Percentiles rank a stretch among this genome's conserved stretches.
These are phyloP conservation scores for Ctenodactylus gundi DNA, from an alignment of 2,113 vertebrate species.

Conservation along the genomic window DNA sequence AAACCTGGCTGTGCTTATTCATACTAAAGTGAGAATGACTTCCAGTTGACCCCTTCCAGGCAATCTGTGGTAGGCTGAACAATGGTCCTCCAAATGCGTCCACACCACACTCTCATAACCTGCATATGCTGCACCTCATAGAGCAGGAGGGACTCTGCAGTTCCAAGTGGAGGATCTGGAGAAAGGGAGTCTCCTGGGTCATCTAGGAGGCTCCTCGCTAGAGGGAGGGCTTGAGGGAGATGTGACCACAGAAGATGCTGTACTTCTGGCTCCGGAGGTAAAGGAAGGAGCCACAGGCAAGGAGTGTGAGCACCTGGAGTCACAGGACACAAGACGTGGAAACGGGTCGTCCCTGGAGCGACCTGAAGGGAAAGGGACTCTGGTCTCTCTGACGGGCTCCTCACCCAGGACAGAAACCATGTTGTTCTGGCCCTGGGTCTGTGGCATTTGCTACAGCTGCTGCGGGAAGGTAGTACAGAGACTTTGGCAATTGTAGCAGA, in stretches of 20 bases:
- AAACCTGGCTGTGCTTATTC: not conserved
- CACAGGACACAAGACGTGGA: not conserved
- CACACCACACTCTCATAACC: not conserved
- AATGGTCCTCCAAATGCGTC: not conserved
- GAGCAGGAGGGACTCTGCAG: not conserved
- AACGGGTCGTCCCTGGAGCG: not conserved
- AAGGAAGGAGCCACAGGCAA: not conserved
- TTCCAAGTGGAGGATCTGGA: not conserved
- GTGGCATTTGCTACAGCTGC: not conserved
- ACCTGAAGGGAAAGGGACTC: not conserved
- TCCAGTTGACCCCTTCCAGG: not conserved
- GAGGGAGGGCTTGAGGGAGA: not conserved
- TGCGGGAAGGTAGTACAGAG: accelerated
- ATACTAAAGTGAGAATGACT: not conserved
- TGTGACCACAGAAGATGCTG: accelerated
- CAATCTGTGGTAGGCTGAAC: not conserved
- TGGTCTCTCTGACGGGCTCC: not conserved
- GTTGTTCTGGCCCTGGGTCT: too few relatives aligned
- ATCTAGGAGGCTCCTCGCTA: too few relatives aligned
- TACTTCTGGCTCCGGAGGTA: accelerated
- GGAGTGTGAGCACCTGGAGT: accelerated
- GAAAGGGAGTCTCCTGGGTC: not conserved
- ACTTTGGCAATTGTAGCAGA: not conserved
- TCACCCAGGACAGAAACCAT: not conserved
- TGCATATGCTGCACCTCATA: too few relatives aligned